phyloP scores from a whole-genome alignment of 2,113 vertebrate species.

The Antechinus stuartii region DNA sequence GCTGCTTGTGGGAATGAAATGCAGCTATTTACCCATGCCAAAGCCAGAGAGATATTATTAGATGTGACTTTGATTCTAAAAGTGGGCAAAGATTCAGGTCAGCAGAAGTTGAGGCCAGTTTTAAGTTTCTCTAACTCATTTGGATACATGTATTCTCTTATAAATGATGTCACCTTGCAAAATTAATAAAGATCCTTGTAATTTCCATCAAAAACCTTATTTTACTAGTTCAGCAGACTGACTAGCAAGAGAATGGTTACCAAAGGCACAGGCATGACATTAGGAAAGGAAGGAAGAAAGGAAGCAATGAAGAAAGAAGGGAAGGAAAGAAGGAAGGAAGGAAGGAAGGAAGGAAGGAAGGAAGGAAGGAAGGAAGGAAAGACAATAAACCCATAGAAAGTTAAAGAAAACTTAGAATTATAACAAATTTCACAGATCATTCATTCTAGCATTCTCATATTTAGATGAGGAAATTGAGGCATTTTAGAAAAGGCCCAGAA shows the following conservation, averaged over 20 bases:
- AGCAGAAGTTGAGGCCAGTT: slow-evolving; percentile 74
- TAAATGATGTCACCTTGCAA: neutral
- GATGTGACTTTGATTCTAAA: slow-evolving; percentile 69
- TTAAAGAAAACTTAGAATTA: neutral
- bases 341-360: too few relatives aligned
- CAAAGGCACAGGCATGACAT: slow-evolving; percentile 7
- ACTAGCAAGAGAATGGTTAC: slow-evolving; percentile 44
- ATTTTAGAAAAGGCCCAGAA: neutral
- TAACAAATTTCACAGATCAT: neutral
- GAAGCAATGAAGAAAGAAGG: neutral
- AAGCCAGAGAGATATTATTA: slow-evolving; percentile 66
- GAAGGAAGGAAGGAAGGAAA: neutral
- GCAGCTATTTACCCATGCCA: slow-evolving; percentile 56
- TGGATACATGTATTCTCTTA: slow-evolving; percentile 35
- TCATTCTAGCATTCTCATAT: neutral
- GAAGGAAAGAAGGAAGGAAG: too few relatives aligned
- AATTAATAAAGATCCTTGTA: neutral
- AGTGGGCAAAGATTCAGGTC: slow-evolving; percentile 61
- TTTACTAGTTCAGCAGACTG: neutral
- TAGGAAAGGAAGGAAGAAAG: neutral
- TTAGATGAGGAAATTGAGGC: neutral
- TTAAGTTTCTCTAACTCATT: slow-evolving; percentile 76
- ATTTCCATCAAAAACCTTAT: neutral
- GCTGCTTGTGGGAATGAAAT: slow-evolving; percentile 53
- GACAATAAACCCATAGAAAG: neutral